A percentile compares a stretch with the other conserved stretches of the same genome.
These are phyloP conservation scores for Ctenomys sociabilis DNA, from an alignment of 2,113 vertebrate genomes.

Conservation along the genomic window DNA sequence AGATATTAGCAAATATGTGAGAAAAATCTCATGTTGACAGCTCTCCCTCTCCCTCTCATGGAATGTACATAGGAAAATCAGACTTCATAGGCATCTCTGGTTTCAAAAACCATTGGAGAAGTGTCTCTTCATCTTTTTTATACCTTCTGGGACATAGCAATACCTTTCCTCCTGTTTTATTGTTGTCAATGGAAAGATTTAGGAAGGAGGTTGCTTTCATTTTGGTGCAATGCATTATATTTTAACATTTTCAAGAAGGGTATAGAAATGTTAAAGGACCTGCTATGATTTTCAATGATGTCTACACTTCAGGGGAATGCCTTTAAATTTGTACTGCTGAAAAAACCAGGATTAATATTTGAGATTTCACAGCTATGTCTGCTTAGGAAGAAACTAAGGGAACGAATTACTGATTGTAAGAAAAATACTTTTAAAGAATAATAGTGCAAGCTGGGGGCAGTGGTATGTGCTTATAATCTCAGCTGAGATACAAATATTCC, in stretches of 20 bases:
- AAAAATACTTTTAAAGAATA: background rate
- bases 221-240: background rate
- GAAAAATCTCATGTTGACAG: background rate
- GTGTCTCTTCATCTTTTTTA: background rate
- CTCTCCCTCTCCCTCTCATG: background rate
- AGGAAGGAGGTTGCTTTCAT: background rate
- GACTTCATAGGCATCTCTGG: background rate
- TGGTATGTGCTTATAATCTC: too few relatives aligned
- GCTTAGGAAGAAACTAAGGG: background rate
- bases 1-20: conserved; percentile 33
- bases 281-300: conserved; percentile 1
- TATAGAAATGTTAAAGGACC: background rate
- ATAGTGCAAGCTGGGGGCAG: background rate
- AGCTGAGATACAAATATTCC: background rate
- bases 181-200: background rate
- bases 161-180: background rate
- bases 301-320: background rate
- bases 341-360: background rate
- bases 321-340: background rate
- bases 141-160: background rate
- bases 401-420: background rate
- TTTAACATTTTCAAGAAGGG: background rate
- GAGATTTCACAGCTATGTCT: conserved; percentile 26
- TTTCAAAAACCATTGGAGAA: background rate
- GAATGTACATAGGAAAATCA: background rate